phyloP scores from a whole-genome alignment of 2,113 vertebrate species.

The Coryphaenoides rupestris region DNA sequence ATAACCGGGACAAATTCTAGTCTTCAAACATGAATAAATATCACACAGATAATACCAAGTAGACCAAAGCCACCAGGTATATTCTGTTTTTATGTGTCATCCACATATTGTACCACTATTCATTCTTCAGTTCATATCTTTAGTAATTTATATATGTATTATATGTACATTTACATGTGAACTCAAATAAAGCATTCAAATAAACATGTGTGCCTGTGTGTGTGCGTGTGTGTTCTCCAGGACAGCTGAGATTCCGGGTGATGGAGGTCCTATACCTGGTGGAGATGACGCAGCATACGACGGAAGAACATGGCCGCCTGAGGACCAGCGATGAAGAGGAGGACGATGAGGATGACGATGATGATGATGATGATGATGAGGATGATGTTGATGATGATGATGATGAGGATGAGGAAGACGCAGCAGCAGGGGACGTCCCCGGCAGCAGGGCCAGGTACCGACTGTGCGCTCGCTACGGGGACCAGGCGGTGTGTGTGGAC shows the following conservation, averaged over 20 bases:
- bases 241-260: constrained; percentile 68
- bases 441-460: constrained; percentile 28
- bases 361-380: constrained; percentile 14
- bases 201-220: neutral
- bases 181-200: too few species aligned
- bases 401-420: constrained; percentile 7
- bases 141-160: neutral
- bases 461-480: constrained; percentile 57
- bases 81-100: too few species aligned
- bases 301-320: constrained; percentile 8
- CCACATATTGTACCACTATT: too few species aligned
- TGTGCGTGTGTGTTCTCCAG: constrained; percentile 51
- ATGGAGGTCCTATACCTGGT: constrained; percentile 65
- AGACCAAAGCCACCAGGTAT: too few species aligned
- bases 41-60: neutral
- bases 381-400: constrained; percentile 24
- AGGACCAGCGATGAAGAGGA: constrained; percentile 37
- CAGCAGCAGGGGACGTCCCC: neutral
- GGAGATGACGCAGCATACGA: constrained; percentile 67
- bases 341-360: constrained; percentile 38
- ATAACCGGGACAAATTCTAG: neutral
- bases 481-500: constrained; percentile 64
- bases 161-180: too few species aligned
- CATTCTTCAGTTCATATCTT: too few species aligned
- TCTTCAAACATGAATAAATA: neutral